Evolutionary conservation across 2,888 invertebrate species (phyloP), one percentile per base, ranked within the genome.

Genomic region (Cynaeus angustus): DNA sequence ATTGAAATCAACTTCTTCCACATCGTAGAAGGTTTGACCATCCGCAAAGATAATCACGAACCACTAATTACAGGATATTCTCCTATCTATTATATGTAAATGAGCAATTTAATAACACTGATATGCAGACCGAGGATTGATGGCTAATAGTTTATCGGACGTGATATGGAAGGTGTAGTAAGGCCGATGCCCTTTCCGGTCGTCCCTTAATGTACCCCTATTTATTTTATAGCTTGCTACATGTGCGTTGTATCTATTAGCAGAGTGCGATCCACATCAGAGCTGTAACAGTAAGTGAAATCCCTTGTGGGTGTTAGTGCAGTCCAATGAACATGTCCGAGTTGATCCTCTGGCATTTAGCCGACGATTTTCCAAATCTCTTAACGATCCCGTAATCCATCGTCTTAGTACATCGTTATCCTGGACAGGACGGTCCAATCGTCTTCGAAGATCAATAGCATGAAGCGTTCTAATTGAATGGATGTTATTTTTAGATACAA

Each of bases 321-420:
- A 75, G 72, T 75, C 77, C 74, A 73, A 72, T 76, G 77, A 77
- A 80, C 80, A 79, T 81, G 80, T 81, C 82, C 80, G 73, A 75
- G 74, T 75, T 81, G 81, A 82, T 83, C 82, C 81, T 75, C 74
- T 74, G 77, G 80, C 79, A 81, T 82, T 83, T 82, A 82, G 80
- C 76, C 77, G 79, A 77, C 81, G 81, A 82, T 82, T 81, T 79
- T 79, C 80, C 75, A 78, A 81, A 83, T 82, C 83, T 78, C 81
- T 81, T 82, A 82, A 82, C 82, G 82, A 82, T 78, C 79, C 75
- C 74, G 77, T 82, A 81, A 83, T 82, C 81, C 80, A 66, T 61
- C 75, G 75, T 74, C 77, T 78, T 78, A 78, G 74, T 73, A 71
- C 72, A 68, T 76, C 73, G 73, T 76, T 76, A 73, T 62, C 64